Evolutionary conservation across 2,797 vertebrate species (phyloP).

Genomic region (Ptychobarbus kaznakovi): DNA sequence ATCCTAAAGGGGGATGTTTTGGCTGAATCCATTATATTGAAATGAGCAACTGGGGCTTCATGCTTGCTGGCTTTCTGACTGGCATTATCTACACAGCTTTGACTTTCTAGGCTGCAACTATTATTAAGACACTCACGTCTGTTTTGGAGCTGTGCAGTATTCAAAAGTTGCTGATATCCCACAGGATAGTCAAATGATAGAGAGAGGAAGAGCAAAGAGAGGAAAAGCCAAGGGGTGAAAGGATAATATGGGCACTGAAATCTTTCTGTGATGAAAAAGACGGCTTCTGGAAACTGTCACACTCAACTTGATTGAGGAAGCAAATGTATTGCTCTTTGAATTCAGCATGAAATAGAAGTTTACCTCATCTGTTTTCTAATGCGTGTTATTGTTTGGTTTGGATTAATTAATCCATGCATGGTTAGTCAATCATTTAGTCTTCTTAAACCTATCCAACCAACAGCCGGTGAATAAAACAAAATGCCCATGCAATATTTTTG

Average conservation of each 20-base stretch:
- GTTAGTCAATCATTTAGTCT: neutral
- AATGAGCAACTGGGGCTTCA: constrained; percentile 23
- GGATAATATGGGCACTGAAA: constrained; percentile 9
- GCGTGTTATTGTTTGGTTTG: neutral
- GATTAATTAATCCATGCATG: neutral
- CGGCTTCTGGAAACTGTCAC: constrained; percentile 9
- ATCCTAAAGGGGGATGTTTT: constrained; percentile 21
- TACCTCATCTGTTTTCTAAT: neutral
- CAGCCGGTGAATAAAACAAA: neutral
- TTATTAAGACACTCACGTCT: constrained; percentile 29
- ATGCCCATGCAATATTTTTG: neutral
- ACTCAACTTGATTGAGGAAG: neutral
- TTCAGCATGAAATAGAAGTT: neutral
- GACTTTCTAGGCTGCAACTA: constrained; percentile 33
- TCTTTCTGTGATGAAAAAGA: constrained; percentile 7
- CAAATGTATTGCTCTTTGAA: neutral
- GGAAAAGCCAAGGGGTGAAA: constrained; percentile 7
- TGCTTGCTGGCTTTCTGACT: constrained; percentile 30
- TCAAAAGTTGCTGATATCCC: constrained; percentile 38
- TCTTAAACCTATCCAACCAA: neutral
- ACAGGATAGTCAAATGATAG: constrained; percentile 16
- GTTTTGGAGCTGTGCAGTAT: constrained; percentile 31
- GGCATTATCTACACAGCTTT: constrained; percentile 21
- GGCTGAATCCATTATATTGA: constrained; percentile 27
- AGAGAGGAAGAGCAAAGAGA: constrained; percentile 9